Evolutionary conservation across 2,113 vertebrate species (phyloP).

Genomic region (Entomyzon cyanotis): DNA sequence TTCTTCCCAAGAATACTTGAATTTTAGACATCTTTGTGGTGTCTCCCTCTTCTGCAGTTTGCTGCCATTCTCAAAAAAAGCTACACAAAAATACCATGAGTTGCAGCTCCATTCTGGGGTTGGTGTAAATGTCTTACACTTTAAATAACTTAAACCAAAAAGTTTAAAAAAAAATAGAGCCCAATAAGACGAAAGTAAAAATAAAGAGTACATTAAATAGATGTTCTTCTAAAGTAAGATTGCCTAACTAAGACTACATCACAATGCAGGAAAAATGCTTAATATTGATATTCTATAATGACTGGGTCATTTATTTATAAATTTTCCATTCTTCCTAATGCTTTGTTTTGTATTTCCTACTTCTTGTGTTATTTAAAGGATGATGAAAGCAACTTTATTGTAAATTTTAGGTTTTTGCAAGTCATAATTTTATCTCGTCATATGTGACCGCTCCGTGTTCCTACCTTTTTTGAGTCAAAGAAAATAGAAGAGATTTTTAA

Average conservation of each 20-base stretch:
- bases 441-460: background rate
- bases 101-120: background rate
- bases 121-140: background rate
- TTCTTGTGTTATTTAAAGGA: background rate
- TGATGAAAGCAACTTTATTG: background rate
- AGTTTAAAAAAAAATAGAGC: background rate
- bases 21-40: background rate
- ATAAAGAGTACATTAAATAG: background rate
- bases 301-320: fast-evolving
- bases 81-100: background rate
- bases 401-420: background rate
- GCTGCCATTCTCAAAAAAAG: background rate
- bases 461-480: background rate
- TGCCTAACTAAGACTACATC: background rate
- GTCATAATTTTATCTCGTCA: background rate
- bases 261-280: background rate
- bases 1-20: background rate
- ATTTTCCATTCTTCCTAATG: background rate
- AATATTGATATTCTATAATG: background rate
- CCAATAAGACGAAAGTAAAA: background rate
- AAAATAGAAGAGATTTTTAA: background rate
- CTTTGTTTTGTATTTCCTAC: background rate
- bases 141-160: background rate
- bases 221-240: background rate
- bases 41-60: background rate